Conservation (phyloP, 2,797 vertebrate genomes). For the Hylomyscus alleni region DNA sequence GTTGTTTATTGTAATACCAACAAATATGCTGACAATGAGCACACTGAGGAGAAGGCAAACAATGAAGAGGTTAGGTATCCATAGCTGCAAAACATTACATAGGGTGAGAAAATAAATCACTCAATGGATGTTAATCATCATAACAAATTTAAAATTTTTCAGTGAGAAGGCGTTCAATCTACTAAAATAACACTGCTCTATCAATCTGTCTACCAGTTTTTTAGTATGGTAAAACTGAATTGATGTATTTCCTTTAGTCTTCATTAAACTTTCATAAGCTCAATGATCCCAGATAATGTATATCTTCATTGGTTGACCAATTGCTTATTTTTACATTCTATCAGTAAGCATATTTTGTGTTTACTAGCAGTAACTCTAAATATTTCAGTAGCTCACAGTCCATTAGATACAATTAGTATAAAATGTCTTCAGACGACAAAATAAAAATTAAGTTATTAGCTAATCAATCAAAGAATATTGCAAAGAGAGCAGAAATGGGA, state of each 20-base stretch:
- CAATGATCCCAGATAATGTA: conserved; percentile 77
- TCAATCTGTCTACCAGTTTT: conserved; percentile 35
- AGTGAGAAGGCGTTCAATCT: conserved; percentile 61
- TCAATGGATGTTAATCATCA: conserved; percentile 18
- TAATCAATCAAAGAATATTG: conserved; percentile 85
- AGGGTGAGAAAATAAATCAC: conserved; percentile 59
- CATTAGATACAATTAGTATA: conserved; percentile 87
- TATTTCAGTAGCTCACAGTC: conserved; percentile 86
- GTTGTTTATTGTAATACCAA: neutral
- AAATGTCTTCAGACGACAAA: conserved; percentile 84
- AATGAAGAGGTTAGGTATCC: neutral
- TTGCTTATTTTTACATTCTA: conserved; percentile 82
- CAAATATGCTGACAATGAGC: neutral
- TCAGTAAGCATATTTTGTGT: conserved; percentile 83
- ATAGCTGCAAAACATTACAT: neutral
- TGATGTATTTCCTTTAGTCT: conserved; percentile 71
- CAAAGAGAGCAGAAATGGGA: conserved; percentile 71
- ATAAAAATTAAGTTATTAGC: conserved; percentile 86
- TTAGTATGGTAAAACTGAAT: conserved; percentile 60
- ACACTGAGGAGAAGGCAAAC: neutral
- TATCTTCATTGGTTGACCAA: conserved; percentile 80
- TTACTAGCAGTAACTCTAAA: conserved; percentile 84
- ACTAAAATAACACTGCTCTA: conserved; percentile 65
- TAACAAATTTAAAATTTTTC: conserved; percentile 65
- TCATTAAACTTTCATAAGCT: conserved; percentile 80